Base-by-base conservation (phyloP, 1,140 invertebrate genomes). In the Agraylea sexmaculata region DNA sequence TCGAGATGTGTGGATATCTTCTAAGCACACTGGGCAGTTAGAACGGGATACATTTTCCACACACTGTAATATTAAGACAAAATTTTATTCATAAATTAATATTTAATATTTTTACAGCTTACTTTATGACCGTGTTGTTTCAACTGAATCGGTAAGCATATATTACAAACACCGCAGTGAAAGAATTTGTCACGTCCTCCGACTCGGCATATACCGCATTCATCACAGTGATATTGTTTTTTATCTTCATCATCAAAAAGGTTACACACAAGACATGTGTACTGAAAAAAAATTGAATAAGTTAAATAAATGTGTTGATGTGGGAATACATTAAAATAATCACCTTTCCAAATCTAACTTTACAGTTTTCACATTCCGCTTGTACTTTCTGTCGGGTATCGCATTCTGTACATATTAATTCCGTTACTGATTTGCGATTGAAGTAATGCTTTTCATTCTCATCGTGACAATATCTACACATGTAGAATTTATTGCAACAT, bases 171-270 rank as follows among this genome's bases (percentile, higher is more conserved):
- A 49, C 77, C 71, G 58, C 87, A 91, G 59, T 91, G 87, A 58
- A 88, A 90, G 64, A 84, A 91, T 48, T 81, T 76, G 42, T 88
- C 82, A 15, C 78, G 64, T 1, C 86, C 87, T 2, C 87, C 87
- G 43, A 90, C 77, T 29, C 87, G 74, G 53, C 87, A 92, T 43
- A 92, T 83, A 1, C 86, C 86, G 64, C 87, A 92, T 2, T 78
- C 80, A 43, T 83, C 75, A 52, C 87, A 92, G 53, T 92, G 87
- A 62, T 87, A 92, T 59, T 90, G 87, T 51, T 78, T 72, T 56
- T 86, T 88, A 50, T 89, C 84, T 40, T 83, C 78, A 55, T 90
- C 84, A 55, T 90, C 87, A 58, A 85, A 90, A n/a, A 92, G 63
- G 60, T 85, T 84, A 60, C 87, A 92, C 39, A 86, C 77, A 4